Percentiles rank a stretch among this genome's conserved stretches.
Conservation (phyloP, 2,797 vertebrate genomes). For the Erethizon dorsatum region DNA sequence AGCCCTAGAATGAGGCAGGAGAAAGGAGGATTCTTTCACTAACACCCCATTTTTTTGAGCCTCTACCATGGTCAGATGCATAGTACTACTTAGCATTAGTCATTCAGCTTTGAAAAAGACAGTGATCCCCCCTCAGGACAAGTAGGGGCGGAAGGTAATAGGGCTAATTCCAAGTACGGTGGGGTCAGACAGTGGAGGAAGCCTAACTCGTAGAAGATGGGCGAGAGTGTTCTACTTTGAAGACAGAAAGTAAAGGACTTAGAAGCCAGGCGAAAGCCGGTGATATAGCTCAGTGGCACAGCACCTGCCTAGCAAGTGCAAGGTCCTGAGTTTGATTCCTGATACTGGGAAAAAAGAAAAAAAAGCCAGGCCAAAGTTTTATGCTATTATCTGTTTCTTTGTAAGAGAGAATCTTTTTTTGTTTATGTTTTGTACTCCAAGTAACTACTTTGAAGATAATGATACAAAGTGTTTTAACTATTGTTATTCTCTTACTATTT, state of each 20-base stretch:
- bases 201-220: background rate
- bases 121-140: accelerated
- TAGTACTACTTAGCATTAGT: background rate
- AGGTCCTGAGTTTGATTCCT: too few relatives aligned
- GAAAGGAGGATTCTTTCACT: background rate
- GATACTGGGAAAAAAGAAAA: too few relatives aligned
- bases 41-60: background rate
- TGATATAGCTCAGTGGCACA: too few relatives aligned
- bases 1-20: background rate
- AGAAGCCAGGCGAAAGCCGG: background rate
- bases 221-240: background rate
- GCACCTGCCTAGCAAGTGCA: too few relatives aligned
- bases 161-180: background rate
- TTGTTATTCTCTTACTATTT: background rate
- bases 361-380: background rate
- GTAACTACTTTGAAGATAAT: background rate
- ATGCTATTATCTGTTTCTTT: background rate
- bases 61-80: background rate
- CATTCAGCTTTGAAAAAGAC: background rate
- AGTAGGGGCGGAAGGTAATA: accelerated
- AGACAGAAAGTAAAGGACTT: background rate
- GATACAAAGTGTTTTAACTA: background rate
- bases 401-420: background rate
- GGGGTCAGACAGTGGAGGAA: background rate
- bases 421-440: background rate